These are phyloP conservation scores for Caenorhabditis zanzibari DNA, from an alignment of 2,888 invertebrate genomes.

Conservation along the genomic window DNA sequence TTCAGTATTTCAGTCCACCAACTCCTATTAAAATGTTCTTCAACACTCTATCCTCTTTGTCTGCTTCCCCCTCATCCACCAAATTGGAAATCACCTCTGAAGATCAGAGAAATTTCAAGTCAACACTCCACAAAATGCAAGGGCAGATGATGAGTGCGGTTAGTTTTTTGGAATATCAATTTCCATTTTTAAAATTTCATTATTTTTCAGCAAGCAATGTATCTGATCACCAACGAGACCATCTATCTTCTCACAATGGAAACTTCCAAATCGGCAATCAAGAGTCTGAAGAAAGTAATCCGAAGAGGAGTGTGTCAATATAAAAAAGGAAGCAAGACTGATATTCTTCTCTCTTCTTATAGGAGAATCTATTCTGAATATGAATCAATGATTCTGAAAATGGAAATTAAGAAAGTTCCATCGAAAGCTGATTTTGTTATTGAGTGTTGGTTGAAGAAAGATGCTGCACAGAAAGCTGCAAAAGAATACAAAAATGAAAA, in stretches of 20 bases:
- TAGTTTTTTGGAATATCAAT: neutral
- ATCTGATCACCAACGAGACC: neutral
- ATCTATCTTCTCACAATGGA: neutral
- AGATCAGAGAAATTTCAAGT: neutral
- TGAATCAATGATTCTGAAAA: neutral
- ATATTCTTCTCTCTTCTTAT: neutral
- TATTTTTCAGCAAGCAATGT: neutral
- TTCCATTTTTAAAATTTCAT: too few species aligned
- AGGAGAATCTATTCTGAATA: neutral
- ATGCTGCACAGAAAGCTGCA: neutral
- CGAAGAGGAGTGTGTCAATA: neutral
- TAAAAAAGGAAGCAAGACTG: neutral
- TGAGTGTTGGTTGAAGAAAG: neutral
- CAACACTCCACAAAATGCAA: neutral
- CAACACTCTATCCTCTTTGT: neutral
- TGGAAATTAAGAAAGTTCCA: neutral
- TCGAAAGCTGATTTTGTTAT: neutral
- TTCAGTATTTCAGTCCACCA: too few species aligned
- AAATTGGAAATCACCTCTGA: neutral
- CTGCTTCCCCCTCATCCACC: neutral
- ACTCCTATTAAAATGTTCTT: neutral
- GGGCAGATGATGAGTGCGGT: neutral
- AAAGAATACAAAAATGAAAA: neutral
- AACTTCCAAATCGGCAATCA: neutral
- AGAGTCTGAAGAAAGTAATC: neutral